Evolutionary conservation across 2,888 invertebrate species (phyloP).

Genomic region (Andrena fulva): DNA sequence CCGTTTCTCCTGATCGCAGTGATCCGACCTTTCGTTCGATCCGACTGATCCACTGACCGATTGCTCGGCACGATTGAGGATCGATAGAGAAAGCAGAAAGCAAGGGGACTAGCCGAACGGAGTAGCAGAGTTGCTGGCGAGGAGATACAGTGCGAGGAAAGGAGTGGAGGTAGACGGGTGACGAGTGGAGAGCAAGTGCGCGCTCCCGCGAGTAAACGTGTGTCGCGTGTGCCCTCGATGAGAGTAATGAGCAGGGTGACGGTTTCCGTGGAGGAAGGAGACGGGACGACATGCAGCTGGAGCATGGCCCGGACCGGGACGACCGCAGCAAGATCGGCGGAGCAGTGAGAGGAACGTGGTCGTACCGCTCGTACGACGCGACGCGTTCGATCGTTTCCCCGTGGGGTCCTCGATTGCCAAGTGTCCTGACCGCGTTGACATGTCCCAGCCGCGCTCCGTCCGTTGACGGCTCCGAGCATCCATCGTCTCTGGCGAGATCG

Average conservation of each 20-base stretch:
- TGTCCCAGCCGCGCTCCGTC: constrained; percentile 18
- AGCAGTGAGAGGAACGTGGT: constrained; percentile 63
- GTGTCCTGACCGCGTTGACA: constrained; percentile 54
- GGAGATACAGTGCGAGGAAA: too few relatives aligned
- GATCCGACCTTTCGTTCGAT: background rate
- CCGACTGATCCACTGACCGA: background rate
- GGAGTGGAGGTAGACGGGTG: background rate
- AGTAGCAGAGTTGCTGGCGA: background rate
- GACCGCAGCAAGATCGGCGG: constrained; percentile 49
- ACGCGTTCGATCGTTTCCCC: constrained; percentile 19
- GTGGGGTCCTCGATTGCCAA: constrained; percentile 64
- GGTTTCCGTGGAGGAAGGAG: constrained; percentile 48
- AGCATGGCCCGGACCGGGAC: constrained; percentile 58
- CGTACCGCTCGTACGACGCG: constrained; percentile 29
- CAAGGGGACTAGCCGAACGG: background rate
- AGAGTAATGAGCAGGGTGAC: constrained; percentile 63
- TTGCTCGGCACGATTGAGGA: too few relatives aligned
- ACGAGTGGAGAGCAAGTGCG: constrained; percentile 25
- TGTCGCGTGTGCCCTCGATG: constrained; percentile 43
- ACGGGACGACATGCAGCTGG: constrained; percentile 65
- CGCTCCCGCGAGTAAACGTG: constrained; percentile 25
- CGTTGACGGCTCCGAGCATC: constrained; percentile 14
- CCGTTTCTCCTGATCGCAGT: constrained; percentile 45
- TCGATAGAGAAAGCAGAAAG: background rate
- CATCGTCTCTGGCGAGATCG: background rate